Percentiles rank a stretch among this genome's conserved stretches.
These are phyloP conservation scores for Bactericera cockerelli DNA, from an alignment of 1,140 invertebrate genomes.

Conservation along the genomic window DNA sequence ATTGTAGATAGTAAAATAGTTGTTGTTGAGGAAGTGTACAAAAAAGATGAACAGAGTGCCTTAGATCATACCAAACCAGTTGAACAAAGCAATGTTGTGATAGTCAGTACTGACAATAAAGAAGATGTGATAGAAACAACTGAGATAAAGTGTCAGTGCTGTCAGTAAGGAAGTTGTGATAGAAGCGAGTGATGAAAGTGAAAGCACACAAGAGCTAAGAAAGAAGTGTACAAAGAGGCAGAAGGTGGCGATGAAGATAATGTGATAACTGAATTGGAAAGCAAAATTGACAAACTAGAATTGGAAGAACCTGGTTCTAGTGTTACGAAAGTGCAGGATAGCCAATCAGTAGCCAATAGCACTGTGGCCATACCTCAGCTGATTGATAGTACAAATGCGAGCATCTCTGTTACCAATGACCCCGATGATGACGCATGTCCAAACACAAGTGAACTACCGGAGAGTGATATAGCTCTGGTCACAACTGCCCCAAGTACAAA, in stretches of 20 bases:
- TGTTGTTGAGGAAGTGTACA: neutral
- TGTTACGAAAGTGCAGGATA: too few species aligned
- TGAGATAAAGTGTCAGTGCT: too few species aligned
- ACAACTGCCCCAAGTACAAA: too few species aligned
- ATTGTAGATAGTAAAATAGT: neutral
- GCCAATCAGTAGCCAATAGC: too few species aligned
- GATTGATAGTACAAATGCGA: too few species aligned
- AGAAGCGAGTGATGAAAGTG: neutral
- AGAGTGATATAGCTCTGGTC: too few species aligned
- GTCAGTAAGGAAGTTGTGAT: neutral
- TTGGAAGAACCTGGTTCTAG: too few species aligned
- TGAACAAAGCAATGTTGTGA: constrained; percentile 8
- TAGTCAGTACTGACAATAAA: neutral
- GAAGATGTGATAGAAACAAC: constrained; percentile 1
- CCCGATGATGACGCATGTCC: too few species aligned
- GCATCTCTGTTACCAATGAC: too few species aligned
- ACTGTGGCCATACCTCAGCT: too few species aligned
- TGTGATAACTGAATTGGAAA: neutral
- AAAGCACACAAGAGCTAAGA: neutral
- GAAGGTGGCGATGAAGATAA: neutral
- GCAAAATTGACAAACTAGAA: too few species aligned
- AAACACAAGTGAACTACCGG: too few species aligned
- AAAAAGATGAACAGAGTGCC: neutral
- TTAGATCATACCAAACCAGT: neutral
- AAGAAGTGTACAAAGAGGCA: neutral